phyloP scores from a whole-genome alignment of 2,888 invertebrate genomes.

The Tinea trinotella region DNA sequence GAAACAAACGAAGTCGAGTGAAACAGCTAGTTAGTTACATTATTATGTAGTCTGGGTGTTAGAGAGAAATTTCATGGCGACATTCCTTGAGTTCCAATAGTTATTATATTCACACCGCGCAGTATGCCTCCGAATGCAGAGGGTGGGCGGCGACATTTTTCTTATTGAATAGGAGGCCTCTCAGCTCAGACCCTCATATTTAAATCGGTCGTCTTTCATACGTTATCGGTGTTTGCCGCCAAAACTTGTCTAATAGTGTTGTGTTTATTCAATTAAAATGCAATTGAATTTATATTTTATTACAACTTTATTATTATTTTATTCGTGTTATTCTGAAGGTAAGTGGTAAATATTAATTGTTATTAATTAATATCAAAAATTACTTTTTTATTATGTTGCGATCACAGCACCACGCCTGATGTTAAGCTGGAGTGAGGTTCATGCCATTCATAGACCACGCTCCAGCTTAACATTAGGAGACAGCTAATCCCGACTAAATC shows the following conservation, averaged over 20 bases:
- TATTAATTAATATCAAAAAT: background rate
- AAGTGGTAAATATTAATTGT: background rate
- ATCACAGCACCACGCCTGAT: too few relatives aligned
- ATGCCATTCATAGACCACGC: too few relatives aligned
- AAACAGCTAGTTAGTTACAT: too few relatives aligned
- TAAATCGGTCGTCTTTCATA: background rate
- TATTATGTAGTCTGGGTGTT: too few relatives aligned
- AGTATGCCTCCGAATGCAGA: background rate
- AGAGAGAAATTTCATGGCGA: background rate
- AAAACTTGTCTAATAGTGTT: background rate
- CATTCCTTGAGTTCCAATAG: background rate
- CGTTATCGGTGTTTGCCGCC: background rate
- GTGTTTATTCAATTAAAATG: background rate
- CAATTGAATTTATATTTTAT: slow-evolving; percentile 1
- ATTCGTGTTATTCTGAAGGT: background rate
- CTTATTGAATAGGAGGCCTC: background rate
- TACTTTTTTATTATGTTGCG: too few relatives aligned
- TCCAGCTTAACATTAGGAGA: too few relatives aligned
- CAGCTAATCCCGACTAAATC: too few relatives aligned
- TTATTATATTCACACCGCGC: background rate
- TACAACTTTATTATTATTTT: background rate
- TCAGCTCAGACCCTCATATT: background rate
- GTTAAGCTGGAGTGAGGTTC: too few relatives aligned
- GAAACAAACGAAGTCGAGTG: too few relatives aligned
- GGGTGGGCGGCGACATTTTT: background rate